phyloP scores from a whole-genome alignment of 1,140 invertebrate genomes.

The Atta colombica region DNA sequence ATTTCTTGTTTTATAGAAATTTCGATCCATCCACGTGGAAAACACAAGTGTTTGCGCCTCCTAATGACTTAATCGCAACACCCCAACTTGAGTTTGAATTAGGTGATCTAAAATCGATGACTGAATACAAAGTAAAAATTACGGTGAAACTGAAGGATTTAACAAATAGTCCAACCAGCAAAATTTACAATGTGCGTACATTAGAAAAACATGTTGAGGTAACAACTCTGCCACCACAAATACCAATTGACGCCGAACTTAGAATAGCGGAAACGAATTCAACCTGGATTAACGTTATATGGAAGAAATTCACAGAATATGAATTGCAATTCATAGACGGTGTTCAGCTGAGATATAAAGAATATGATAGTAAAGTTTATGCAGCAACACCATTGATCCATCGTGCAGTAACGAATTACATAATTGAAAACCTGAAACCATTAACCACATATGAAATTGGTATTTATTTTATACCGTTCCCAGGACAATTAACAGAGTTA shows the following conservation, averaged over 20 bases:
- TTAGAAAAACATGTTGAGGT: slow-evolving; percentile 83
- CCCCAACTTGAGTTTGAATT: slow-evolving; percentile 94
- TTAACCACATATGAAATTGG: slow-evolving; percentile 92
- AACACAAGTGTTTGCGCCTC: slow-evolving; percentile 94
- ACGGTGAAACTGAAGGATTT: slow-evolving; percentile 91
- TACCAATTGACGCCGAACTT: slow-evolving; percentile 91
- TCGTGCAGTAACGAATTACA: slow-evolving; percentile 90
- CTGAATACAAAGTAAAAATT: slow-evolving; percentile 93
- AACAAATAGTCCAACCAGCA: slow-evolving; percentile 91
- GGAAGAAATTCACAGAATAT: slow-evolving; percentile 93
- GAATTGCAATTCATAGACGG: slow-evolving; percentile 93
- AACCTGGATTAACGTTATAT: slow-evolving; percentile 92
- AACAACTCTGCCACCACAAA: slow-evolving; percentile 89
- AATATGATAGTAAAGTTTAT: slow-evolving; percentile 90
- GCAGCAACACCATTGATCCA: slow-evolving; percentile 93
- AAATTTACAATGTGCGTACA: slow-evolving; percentile 91
- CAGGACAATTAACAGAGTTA: slow-evolving; percentile 91
- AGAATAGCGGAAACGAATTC: slow-evolving; percentile 91
- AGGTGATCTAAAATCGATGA: slow-evolving; percentile 91
- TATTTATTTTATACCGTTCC: slow-evolving; percentile 92
- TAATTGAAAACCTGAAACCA: slow-evolving; percentile 91
- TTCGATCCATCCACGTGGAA: slow-evolving; percentile 92
- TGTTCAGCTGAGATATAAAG: slow-evolving; percentile 91
- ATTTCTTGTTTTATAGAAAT: slow-evolving; percentile 85
- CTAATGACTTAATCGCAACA: slow-evolving; percentile 93